Conservation (phyloP, 2,797 vertebrate genomes). For the Tadarida brasiliensis region DNA sequence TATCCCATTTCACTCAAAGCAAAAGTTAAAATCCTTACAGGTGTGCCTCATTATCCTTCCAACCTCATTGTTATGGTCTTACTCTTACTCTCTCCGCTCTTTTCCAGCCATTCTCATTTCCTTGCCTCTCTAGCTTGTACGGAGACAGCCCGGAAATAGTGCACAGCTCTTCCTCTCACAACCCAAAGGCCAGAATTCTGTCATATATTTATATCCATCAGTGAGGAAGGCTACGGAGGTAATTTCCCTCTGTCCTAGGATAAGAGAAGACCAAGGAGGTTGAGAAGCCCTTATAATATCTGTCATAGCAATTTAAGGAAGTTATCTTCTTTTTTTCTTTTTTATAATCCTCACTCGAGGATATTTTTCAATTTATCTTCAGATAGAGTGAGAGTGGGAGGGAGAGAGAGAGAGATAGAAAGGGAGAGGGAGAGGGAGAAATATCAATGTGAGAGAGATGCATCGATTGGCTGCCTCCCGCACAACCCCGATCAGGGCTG, state of each 20-base stretch:
- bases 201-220: background rate
- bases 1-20: background rate
- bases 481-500: too few species aligned
- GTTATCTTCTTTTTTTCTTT: background rate
- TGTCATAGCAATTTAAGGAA: background rate
- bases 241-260: background rate
- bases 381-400: too few species aligned
- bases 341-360: too few species aligned
- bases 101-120: background rate
- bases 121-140: background rate
- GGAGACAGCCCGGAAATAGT: background rate
- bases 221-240: background rate
- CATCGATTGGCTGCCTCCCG: too few species aligned
- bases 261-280: background rate
- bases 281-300: background rate
- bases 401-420: too few species aligned
- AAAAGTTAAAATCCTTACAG: background rate
- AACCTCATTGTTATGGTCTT: background rate
- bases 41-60: background rate
- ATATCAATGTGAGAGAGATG: too few species aligned
- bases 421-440: too few species aligned
- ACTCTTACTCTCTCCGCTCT: background rate
- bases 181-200: background rate
- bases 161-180: slow-evolving; percentile 1
- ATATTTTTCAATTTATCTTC: too few species aligned